Conservation (phyloP, 2,888 invertebrate genomes). For the Tromatobia lineatoria region DNA sequence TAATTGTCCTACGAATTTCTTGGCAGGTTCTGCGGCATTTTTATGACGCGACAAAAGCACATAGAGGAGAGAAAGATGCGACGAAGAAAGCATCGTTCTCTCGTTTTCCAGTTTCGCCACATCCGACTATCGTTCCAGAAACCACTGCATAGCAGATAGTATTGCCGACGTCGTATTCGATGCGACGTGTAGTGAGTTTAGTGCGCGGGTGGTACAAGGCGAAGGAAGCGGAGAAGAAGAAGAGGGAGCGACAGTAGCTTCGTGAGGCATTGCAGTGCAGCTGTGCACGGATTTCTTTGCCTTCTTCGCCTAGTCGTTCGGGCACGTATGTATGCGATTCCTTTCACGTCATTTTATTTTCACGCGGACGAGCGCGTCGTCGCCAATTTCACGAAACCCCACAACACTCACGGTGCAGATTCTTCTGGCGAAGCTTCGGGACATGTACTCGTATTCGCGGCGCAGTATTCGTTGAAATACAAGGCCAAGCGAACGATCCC, state of each 20-base stretch:
- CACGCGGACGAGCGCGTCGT: conserved; percentile 58
- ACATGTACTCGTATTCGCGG: conserved; percentile 50
- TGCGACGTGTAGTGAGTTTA: conserved; percentile 58
- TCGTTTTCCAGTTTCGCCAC: conserved; percentile 53
- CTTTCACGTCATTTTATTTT: conserved; percentile 49
- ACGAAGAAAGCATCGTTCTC: conserved; percentile 52
- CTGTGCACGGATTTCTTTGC: conserved; percentile 59
- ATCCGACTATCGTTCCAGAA: conserved; percentile 65
- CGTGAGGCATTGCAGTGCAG: conserved; percentile 46
- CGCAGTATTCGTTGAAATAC: conserved; percentile 24
- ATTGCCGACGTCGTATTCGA: conserved; percentile 56
- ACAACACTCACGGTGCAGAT: conserved; percentile 36
- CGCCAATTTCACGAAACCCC: conserved; percentile 61
- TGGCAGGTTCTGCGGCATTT: conserved; percentile 54
- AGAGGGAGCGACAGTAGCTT: conserved; percentile 18
- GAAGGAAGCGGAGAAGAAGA: conserved; percentile 2
- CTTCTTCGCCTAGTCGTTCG: conserved; percentile 22
- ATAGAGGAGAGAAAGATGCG: conserved; percentile 41
- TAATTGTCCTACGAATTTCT: conserved; percentile 69
- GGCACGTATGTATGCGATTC: conserved; percentile 36
- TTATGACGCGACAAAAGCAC: conserved; percentile 61
- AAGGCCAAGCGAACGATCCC: conserved; percentile 29
- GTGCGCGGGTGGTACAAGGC: conserved; percentile 35
- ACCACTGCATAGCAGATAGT: conserved; percentile 64
- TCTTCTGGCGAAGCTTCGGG: conserved; percentile 41